Evolutionary conservation across 2,113 vertebrate genomes (phyloP).

Genomic region (Pionites leucogaster): DNA sequence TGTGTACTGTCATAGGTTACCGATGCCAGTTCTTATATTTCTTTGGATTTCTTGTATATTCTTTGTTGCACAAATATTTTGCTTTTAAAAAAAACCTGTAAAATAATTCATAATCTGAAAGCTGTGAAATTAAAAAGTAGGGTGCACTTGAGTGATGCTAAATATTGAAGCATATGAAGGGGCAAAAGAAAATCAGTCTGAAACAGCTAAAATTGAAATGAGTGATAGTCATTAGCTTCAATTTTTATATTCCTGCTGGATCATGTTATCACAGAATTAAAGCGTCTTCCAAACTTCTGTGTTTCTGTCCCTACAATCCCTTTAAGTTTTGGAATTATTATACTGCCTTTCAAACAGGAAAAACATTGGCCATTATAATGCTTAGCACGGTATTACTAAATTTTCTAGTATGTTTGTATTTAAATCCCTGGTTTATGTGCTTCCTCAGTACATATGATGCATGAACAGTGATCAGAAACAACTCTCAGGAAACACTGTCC

Average conservation of each 20-base stretch:
- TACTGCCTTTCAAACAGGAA: not conserved
- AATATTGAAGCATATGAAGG: not conserved
- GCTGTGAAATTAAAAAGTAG: not conserved
- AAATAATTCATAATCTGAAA: not conserved
- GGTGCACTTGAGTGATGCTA: not conserved
- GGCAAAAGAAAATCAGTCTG: not conserved
- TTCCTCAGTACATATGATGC: not conserved
- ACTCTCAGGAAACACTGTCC: not conserved
- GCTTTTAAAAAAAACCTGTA: not conserved
- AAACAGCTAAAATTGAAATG: not conserved
- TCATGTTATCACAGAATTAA: not conserved
- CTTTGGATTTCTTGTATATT: not conserved
- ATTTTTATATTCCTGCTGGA: not conserved
- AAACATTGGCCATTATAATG: not conserved
- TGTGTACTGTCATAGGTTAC: not conserved
- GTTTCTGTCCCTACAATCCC: not conserved
- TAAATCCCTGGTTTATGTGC: not conserved
- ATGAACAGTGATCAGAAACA: not conserved
- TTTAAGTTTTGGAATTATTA: not conserved
- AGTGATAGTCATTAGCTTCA: not conserved
- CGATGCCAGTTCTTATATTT: not conserved
- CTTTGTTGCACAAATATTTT: not conserved
- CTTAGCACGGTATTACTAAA: not conserved
- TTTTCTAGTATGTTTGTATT: not conserved
- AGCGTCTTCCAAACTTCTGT: not conserved